Conservation (phyloP, 2,113 vertebrate species). For the Propithecus coquereli region DNA sequence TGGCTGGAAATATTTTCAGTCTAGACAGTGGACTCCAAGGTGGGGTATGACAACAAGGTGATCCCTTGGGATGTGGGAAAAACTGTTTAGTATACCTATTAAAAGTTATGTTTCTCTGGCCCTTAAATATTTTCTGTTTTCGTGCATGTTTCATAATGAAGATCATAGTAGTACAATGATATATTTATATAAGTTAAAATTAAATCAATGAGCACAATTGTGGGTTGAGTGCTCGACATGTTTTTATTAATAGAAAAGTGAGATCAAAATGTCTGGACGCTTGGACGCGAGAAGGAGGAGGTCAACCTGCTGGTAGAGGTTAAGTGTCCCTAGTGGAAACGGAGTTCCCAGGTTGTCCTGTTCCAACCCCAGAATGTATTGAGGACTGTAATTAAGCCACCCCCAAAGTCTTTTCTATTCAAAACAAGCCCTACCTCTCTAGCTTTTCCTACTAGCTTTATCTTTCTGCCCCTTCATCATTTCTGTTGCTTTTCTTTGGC, state of each 20-base stretch:
- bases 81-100: background rate
- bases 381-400: constrained; percentile 36
- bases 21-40: background rate
- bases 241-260: background rate
- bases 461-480: constrained; percentile 59
- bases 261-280: background rate
- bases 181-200: background rate
- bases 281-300: background rate
- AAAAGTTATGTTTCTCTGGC: background rate
- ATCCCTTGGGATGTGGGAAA: background rate
- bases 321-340: background rate
- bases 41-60: background rate
- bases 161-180: background rate
- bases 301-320: background rate
- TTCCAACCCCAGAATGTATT: background rate
- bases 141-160: constrained; percentile 4
- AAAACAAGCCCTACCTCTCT: constrained; percentile 47
- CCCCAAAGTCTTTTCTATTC: constrained; percentile 45
- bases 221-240: background rate
- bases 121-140: constrained; percentile 20
- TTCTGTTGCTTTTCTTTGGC: constrained; percentile 60
- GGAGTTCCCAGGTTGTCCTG: background rate
- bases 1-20: background rate
- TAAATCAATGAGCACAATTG: background rate
- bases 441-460: constrained; percentile 39